Evolutionary conservation across 2,888 invertebrate species (phyloP), one percentile per base, ranked within the genome.

Genomic region (Onthophagus sagittarius): DNA sequence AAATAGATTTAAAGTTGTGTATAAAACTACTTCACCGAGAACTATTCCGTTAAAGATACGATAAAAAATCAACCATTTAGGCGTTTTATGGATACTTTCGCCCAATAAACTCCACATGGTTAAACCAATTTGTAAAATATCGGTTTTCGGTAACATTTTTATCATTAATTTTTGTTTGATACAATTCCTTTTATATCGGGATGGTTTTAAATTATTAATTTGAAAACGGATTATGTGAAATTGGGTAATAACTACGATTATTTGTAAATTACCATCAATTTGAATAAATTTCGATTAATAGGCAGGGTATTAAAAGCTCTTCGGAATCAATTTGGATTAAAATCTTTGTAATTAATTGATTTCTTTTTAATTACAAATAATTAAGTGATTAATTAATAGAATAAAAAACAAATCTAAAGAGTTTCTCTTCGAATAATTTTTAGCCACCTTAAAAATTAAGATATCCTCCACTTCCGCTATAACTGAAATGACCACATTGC

Each of bases 81-180:
- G 53, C 2, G 39, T 65, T 5, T 64, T 63, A 14, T 65, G 33
- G 23, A 65, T 73, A 39, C 13, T 70, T 67, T 73, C 73, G 6
- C 73, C 73, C 13, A 73, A 14, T 13, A 65, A 31, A 15, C 65
- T 64, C 31, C 65, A 73, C 0, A 53, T 39, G 15, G 53, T 71
- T 5, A 71, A 70, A 13, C 71, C 70, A 14, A 73, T 31, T 9
- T 39, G 62, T 11, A 73, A 62, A 13, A 73, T 73, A 67, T 73
- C 73, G 15, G 62, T 6, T 6, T 65, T 14, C 31, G 73, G 62
- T 62, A 67, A 67, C 67, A 73, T 71, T 5, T 70, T 15, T 33
- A 64, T 32, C 64, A 71, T 70, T 13, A 53, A 53, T 53, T 9
- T 53, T 53, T 53, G 1, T 53, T 53, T 11, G 39, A 53, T 53